Percentiles rank a stretch among this genome's conserved stretches.
Evolutionary conservation across 2,113 vertebrate genomes (phyloP).

Genomic region (Cervus canadensis): DNA sequence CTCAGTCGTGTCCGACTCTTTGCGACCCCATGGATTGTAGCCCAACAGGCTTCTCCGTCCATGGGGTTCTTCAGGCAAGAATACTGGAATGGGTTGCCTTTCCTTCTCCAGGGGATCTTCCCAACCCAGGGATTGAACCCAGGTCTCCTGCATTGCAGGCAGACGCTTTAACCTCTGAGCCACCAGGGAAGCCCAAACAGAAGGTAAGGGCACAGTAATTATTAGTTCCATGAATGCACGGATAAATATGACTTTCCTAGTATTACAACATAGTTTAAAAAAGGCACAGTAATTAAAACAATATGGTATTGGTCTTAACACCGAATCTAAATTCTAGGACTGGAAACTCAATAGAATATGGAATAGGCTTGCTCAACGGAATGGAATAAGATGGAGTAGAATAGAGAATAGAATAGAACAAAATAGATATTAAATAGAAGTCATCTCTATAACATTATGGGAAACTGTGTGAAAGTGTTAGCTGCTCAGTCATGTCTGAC

Average conservation of each 20-base stretch:
- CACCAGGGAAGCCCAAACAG: not conserved
- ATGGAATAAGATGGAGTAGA: not conserved
- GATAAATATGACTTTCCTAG: not conserved
- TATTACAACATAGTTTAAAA: not conserved
- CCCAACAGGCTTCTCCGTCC: too few species aligned
- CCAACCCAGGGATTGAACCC: too few species aligned
- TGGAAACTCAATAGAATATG: not conserved
- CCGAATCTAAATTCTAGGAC: not conserved
- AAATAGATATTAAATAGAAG: not conserved
- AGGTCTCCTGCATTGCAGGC: too few species aligned
- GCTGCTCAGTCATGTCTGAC: not conserved
- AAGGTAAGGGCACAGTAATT: not conserved
- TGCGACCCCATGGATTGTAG: too few species aligned
- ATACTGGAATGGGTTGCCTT: too few species aligned
- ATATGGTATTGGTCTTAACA: not conserved
- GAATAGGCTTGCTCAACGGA: not conserved
- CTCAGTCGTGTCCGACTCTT: too few species aligned
- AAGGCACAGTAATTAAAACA: not conserved
- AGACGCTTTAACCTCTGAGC: too few species aligned
- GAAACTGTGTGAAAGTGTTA: not conserved
- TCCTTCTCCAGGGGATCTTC: too few species aligned
- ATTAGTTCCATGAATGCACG: not conserved
- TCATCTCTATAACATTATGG: not conserved
- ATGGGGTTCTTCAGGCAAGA: too few species aligned
- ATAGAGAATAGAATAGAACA: not conserved